These are phyloP conservation scores for Rattus rattus DNA, from an alignment of 2,113 vertebrate genomes.

Conservation along the genomic window DNA sequence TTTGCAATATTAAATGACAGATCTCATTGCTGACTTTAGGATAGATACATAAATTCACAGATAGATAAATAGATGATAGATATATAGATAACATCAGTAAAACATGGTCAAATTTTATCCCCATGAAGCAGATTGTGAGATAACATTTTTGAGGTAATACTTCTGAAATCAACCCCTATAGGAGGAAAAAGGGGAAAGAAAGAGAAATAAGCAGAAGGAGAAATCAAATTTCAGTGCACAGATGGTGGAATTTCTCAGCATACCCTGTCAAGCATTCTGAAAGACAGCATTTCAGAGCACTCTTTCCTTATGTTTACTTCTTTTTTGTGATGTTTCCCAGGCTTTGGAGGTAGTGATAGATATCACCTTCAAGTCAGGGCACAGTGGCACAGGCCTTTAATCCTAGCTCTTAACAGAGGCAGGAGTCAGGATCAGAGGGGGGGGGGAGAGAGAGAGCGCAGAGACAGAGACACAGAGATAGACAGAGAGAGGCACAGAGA, in stretches of 20 bases:
- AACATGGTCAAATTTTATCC: neutral
- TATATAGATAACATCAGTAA: neutral
- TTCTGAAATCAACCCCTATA: neutral
- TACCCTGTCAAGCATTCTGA: conserved; percentile 8
- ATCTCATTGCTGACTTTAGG: conserved; percentile 14
- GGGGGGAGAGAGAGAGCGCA: neutral
- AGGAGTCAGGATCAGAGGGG: neutral
- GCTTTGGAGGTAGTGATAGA: neutral
- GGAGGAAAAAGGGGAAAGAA: neutral
- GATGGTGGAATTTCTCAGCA: conserved; percentile 15
- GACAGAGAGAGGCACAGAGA: neutral
- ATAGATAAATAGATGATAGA: no score
- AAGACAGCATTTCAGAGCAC: neutral
- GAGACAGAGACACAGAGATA: neutral
- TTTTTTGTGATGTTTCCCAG: neutral
- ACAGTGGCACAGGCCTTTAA: neutral
- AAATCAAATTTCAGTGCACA: conserved; percentile 24
- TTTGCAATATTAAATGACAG: conserved; percentile 41
- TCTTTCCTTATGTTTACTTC: neutral
- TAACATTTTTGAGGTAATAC: neutral
- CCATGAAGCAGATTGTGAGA: conserved; percentile 44
- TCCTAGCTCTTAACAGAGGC: neutral
- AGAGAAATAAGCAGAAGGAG: neutral
- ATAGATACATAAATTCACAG: neutral
- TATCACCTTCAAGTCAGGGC: neutral